Conservation (phyloP, 2,888 invertebrate species). For the Athalia rosae region DNA sequence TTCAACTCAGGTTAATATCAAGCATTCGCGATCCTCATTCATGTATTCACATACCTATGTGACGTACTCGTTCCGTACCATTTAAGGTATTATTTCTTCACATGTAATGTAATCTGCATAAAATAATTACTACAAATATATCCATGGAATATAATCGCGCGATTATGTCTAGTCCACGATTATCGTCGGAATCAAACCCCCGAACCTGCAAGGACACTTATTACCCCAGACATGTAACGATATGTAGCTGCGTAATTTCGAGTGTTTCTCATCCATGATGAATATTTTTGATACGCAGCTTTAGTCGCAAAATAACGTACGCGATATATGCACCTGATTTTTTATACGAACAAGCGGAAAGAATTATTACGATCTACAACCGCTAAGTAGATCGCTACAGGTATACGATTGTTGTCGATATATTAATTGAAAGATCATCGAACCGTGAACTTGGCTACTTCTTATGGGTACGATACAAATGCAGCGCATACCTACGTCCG, state of each 20-base stretch:
- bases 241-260: constrained; percentile 5
- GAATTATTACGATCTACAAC: not conserved
- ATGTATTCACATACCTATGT: not conserved
- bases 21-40: not conserved
- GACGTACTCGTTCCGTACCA: not conserved
- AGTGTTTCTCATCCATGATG: constrained; percentile 17
- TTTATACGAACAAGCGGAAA: too few species aligned
- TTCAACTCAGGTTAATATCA: not conserved
- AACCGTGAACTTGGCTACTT: not conserved
- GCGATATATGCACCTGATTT: too few species aligned
- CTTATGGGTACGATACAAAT: not conserved
- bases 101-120: too few species aligned
- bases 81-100: too few species aligned
- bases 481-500: not conserved
- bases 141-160: too few species aligned
- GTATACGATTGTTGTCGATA: not conserved
- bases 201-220: not conserved
- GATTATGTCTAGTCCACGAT: too few species aligned
- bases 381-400: not conserved
- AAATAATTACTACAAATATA: too few species aligned
- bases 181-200: too few species aligned
- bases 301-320: too few species aligned
- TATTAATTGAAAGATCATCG: not conserved
- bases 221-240: not conserved
- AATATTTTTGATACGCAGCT: too few species aligned